A percentile compares a stretch with the other conserved stretches of the same genome.
Conservation (phyloP, 2,888 invertebrate genomes). For the Drosophila macrothrix region DNA sequence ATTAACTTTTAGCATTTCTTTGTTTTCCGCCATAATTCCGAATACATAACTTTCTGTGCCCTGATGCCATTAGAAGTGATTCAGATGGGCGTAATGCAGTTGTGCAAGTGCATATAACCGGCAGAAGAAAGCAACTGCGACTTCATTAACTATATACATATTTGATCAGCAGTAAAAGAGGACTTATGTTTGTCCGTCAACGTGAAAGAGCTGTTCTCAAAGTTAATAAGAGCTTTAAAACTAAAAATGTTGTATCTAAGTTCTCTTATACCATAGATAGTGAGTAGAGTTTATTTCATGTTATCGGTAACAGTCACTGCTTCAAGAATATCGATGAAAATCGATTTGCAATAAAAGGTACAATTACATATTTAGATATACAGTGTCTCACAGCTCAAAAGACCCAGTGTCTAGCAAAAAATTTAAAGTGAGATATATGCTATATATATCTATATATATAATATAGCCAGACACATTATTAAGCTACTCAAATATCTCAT, state of each 20-base stretch:
- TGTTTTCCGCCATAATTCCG: not conserved
- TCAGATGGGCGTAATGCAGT: not conserved
- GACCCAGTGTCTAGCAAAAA: too few species aligned
- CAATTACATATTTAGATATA: rapidly evolving
- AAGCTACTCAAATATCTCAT: not conserved
- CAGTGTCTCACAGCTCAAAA: too few species aligned
- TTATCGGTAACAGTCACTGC: not conserved
- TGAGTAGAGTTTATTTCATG: not conserved
- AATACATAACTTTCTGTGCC: not conserved
- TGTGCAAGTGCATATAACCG: not conserved
- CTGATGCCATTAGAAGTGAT: not conserved
- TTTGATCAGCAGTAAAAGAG: not conserved
- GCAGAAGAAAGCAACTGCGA: not conserved
- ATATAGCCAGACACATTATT: not conserved
- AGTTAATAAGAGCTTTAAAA: too few species aligned
- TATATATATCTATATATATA: too few species aligned
- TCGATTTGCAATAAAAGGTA: not conserved
- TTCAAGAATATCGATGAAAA: not conserved
- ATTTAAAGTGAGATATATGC: too few species aligned
- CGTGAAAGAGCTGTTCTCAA: not conserved
- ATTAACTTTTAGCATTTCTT: constrained; percentile 65
- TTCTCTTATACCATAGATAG: not conserved
- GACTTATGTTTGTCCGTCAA: not conserved
- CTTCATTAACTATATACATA: not conserved
- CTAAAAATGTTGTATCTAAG: too few species aligned